Evolutionary conservation across 2,888 invertebrate genomes (phyloP), one percentile per base, ranked within the genome.

Genomic region (Eupithecia subfuscata): DNA sequence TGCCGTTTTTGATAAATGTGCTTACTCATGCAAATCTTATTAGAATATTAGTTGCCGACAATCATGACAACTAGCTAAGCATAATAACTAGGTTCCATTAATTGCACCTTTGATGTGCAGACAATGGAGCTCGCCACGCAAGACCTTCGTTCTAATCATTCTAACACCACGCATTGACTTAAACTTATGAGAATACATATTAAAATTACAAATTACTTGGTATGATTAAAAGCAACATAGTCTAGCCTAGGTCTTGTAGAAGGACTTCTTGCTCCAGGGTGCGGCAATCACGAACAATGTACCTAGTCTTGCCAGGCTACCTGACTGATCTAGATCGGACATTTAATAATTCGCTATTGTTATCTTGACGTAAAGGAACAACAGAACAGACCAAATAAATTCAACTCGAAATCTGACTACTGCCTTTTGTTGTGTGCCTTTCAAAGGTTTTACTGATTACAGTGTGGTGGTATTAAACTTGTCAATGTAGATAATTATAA

Each of bases 241-340:
- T 85, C 83, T 40, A 9, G 40, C n/a, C 37, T 88, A 69, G 71
- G 37, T 73, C 37, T 70, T 40, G 40, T 86, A 87, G 88, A 91
- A 92, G 92, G 91, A 90, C 90, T 84, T 84, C 80, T 82, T 83
- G 85, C 85, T 88, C 87, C 85, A 87, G 90, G 94, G 93, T 84
- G 93, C 88, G 94, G 91, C 92, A 85, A 87, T 92, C 94, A 93
- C 94, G 94, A 91, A 84, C 85, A 82, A 84, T 83, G 84, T 84
- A 83, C 79, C 45, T 80, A 71, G 80, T 72, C 75, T 78, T 81
- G 82, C 78, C 79, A 80, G 79, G 79, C 83, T 80, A 82, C 84
- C 76, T 80, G 79, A 80, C 81, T 84, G 84, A 87, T 88, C 87
- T 88, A 85, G 84, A 85, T 87, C 84, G 78, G 82, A 83, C 83